Evolutionary conservation across 1,140 invertebrate species (phyloP).

Genomic region (Archegozetes longisetosus): DNA sequence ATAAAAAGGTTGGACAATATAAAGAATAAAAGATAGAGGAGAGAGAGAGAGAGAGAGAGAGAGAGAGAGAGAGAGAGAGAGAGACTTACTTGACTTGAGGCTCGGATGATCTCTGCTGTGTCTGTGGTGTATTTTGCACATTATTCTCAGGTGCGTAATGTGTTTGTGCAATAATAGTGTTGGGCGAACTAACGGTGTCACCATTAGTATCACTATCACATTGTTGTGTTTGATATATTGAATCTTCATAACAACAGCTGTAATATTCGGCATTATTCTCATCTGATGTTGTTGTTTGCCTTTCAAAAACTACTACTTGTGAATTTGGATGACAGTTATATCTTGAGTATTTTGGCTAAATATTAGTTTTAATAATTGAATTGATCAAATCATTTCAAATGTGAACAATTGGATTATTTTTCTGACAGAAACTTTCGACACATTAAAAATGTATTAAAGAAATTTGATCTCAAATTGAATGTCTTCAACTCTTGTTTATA

Average conservation of each 20-base stretch:
- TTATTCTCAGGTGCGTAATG: no score
- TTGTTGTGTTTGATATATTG: not conserved
- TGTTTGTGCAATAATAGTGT: not conserved
- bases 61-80: not conserved
- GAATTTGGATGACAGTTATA: not conserved
- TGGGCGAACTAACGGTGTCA: not conserved
- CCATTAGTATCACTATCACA: not conserved
- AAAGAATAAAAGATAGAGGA: no score
- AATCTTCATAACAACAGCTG: slow-evolving; percentile 5
- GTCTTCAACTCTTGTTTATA: no score
- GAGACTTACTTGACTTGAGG: not conserved
- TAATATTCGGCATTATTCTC: slow-evolving; percentile 1
- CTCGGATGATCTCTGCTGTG: not conserved
- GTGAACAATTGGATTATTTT: no score
- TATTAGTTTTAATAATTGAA: no score
- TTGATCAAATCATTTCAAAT: no score
- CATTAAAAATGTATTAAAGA: no score
- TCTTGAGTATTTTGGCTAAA: not conserved
- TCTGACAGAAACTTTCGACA: no score
- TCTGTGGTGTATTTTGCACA: not conserved
- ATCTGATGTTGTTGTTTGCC: slow-evolving; percentile 10
- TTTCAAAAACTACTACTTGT: not conserved
- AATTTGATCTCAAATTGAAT: no score
- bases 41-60: no score
- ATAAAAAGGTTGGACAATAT: no score